These are phyloP conservation scores for Grallaria varia DNA, from an alignment of 2,113 vertebrate genomes.

Conservation along the genomic window DNA sequence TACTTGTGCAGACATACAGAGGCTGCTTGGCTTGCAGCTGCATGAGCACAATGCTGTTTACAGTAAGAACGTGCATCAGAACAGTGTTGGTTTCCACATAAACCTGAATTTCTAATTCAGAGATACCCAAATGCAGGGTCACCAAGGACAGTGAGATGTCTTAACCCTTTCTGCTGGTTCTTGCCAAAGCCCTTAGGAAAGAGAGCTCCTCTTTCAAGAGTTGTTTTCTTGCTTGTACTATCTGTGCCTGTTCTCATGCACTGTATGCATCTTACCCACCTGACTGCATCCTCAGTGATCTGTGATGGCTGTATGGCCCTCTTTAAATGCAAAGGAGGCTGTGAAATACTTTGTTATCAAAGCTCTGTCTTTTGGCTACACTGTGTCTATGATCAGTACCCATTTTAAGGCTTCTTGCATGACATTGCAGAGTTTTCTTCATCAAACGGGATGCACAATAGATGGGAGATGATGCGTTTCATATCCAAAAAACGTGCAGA, in stretches of 20 bases:
- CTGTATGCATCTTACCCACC: not conserved
- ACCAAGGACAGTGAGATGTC: rapidly evolving
- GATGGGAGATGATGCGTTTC: not conserved
- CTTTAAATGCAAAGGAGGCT: not conserved
- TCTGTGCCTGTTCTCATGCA: not conserved
- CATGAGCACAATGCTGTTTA: not conserved
- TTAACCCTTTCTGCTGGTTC: not conserved
- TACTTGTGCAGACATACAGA: not conserved
- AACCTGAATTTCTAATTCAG: not conserved
- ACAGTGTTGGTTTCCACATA: rapidly evolving
- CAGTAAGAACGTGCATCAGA: not conserved
- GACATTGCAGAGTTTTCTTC: not conserved
- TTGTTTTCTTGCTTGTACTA: not conserved
- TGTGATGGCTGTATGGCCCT: not conserved
- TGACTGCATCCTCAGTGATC: not conserved
- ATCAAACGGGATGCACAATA: not conserved
- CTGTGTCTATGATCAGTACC: rapidly evolving
- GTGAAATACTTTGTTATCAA: not conserved
- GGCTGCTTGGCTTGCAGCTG: not conserved
- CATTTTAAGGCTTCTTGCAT: not conserved
- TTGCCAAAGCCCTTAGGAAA: not conserved
- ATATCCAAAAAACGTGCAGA: rapidly evolving
- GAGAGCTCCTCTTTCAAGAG: not conserved
- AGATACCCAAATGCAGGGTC: not conserved
- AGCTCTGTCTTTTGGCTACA: not conserved